These are phyloP conservation scores for Passer domesticus DNA, from an alignment of 2,113 vertebrate genomes.

Conservation along the genomic window DNA sequence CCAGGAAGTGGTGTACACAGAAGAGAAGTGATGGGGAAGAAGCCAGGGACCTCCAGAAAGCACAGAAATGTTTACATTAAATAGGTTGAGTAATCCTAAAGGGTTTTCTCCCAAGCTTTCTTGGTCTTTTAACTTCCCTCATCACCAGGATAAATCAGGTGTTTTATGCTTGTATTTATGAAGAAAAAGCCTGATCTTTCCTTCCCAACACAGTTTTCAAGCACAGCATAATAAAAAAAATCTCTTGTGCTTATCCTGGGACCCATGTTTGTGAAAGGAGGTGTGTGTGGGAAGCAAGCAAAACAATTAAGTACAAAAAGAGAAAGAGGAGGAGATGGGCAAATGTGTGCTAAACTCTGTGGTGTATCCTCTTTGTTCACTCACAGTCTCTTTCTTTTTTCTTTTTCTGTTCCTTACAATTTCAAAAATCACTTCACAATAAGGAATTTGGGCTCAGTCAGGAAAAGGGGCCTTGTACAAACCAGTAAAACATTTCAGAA, in stretches of 20 bases:
- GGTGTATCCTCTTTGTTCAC: neutral
- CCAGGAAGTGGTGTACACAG: accelerated
- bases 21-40: neutral
- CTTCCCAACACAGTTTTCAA: neutral
- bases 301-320: neutral
- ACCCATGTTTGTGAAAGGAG: neutral
- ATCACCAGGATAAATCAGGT: neutral
- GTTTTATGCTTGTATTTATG: neutral
- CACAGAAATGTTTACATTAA: neutral
- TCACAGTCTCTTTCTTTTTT: neutral
- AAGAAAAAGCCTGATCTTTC: neutral
- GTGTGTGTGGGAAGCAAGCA: neutral
- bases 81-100: neutral
- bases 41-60: neutral
- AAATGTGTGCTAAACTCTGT: neutral
- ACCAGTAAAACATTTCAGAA: neutral
- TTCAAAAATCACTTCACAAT: neutral
- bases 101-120: neutral
- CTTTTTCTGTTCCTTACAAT: neutral
- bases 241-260: neutral
- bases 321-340: neutral
- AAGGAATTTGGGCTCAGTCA: neutral
- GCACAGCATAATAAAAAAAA: neutral
- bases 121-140: neutral
- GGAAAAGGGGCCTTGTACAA: neutral